Percentiles rank a stretch among this genome's conserved stretches.
These are phyloP conservation scores for Urocolius indicus DNA, from an alignment of 2,113 vertebrate species.

Conservation along the genomic window DNA sequence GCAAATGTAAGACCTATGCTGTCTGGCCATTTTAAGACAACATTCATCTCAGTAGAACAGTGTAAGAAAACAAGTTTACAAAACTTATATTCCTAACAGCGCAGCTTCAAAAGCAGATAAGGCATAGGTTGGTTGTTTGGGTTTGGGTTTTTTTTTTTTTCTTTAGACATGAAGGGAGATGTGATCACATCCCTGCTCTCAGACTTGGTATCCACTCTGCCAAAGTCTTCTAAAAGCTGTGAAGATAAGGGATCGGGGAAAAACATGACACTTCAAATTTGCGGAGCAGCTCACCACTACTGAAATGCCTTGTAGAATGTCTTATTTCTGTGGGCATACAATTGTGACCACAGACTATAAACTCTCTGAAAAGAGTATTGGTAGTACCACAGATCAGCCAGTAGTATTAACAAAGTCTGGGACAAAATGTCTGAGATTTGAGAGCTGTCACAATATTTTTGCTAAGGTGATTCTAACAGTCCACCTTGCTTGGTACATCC, in stretches of 20 bases:
- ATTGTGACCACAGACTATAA: not conserved
- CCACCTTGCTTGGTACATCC: not conserved
- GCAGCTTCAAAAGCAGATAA: not conserved
- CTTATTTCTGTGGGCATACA: not conserved
- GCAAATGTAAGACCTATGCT: not conserved
- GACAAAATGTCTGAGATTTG: not conserved
- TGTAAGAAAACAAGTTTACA: not conserved
- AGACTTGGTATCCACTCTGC: not conserved
- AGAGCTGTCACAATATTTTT: not conserved
- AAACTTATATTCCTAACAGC: not conserved
- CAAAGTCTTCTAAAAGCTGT: not conserved
- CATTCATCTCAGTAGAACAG: not conserved
- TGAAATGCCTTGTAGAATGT: not conserved
- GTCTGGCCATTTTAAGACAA: not conserved
- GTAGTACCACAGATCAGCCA: not conserved
- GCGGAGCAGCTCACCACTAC: not conserved
- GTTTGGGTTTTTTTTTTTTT: no score
- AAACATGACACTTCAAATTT: not conserved
- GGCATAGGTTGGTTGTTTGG: not conserved
- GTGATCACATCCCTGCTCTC: not conserved
- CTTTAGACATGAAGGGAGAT: not conserved
- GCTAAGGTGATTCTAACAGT: rapidly evolving
- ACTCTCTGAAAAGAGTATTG: not conserved
- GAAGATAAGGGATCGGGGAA: not conserved
- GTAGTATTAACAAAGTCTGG: not conserved